Evolutionary conservation across 2,888 invertebrate genomes (phyloP).

Genomic region (Atherix ibis): DNA sequence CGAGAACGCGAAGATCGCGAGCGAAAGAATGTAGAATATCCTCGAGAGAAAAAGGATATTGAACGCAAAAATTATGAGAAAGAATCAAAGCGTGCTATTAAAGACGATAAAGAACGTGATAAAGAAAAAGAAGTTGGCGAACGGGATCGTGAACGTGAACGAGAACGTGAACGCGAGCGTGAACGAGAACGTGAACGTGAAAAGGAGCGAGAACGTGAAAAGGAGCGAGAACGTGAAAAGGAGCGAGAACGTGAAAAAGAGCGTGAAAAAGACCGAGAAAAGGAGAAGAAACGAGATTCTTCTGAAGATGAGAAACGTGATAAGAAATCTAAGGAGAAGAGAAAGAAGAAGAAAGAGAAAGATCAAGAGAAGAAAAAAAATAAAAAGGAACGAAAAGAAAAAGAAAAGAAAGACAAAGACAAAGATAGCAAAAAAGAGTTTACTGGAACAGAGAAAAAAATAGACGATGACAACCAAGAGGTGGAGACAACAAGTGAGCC

Average conservation of each 20-base stretch:
- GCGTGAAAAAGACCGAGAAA: constrained; percentile 20
- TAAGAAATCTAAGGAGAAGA: constrained; percentile 29
- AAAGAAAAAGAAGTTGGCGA: constrained; percentile 24
- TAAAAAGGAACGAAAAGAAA: constrained; percentile 32
- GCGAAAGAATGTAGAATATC: constrained; percentile 12
- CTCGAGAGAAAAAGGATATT: constrained; percentile 13
- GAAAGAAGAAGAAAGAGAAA: constrained; percentile 40
- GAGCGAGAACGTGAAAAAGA: constrained; percentile 19
- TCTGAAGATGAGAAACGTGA: constrained; percentile 22
- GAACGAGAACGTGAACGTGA: constrained; percentile 18
- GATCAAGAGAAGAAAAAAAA: constrained; percentile 37
- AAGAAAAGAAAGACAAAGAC: constrained; percentile 12
- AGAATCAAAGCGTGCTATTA: constrained; percentile 28
- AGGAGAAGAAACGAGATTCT: constrained; percentile 12
- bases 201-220: constrained; percentile 26
- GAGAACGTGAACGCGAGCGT: constrained; percentile 20
- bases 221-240: constrained; percentile 24
- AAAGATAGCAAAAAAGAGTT: constrained; percentile 12
- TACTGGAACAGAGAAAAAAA: constrained; percentile 15
- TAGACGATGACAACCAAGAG: constrained; percentile 12
- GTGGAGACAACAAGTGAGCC: constrained; percentile 9
- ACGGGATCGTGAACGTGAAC: constrained; percentile 20
- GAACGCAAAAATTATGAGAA: constrained; percentile 10
- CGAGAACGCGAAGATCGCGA: constrained; percentile 12
- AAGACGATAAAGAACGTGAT: constrained; percentile 24